A percentile compares a stretch with the other conserved stretches of the same genome.
Conservation (phyloP, 1,140 invertebrate species). For the Trichonephila clavipes region DNA sequence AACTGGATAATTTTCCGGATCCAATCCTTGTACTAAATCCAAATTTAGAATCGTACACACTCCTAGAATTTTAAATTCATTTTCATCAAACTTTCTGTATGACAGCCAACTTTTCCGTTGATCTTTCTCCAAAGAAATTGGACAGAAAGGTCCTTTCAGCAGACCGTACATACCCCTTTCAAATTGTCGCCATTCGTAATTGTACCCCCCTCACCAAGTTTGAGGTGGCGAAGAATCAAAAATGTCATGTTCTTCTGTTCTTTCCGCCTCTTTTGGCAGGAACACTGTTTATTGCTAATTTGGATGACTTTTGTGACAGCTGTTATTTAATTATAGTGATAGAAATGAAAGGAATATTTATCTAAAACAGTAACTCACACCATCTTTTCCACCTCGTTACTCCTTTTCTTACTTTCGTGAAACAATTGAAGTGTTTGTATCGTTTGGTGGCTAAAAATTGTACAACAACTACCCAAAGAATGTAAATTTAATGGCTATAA, state of each 20-base stretch:
- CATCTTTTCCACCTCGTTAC: neutral
- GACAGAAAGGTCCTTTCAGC: neutral
- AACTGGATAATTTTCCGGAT: neutral
- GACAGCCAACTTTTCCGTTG: neutral
- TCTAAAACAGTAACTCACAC: neutral
- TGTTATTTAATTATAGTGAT: conserved; percentile 57
- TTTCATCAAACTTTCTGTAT: neutral
- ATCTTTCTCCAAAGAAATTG: neutral
- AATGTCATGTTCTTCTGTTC: conserved; percentile 33
- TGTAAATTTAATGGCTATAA: neutral
- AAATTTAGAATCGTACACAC: neutral
- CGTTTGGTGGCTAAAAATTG: neutral
- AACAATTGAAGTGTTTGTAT: neutral
- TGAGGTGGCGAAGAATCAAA: conserved; percentile 27
- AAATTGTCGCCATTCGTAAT: neutral
- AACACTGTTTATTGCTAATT: conserved; percentile 48
- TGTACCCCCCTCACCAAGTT: neutral
- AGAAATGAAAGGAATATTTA: conserved; percentile 29
- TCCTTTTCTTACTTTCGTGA: neutral
- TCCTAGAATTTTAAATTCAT: neutral
- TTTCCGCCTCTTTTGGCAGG: conserved; percentile 42
- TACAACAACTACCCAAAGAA: neutral
- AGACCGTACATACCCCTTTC: neutral
- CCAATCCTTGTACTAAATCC: neutral
- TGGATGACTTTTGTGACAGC: conserved; percentile 47